phyloP scores from a whole-genome alignment of 2,113 vertebrate species.

The Hyperoodon ampullatus region DNA sequence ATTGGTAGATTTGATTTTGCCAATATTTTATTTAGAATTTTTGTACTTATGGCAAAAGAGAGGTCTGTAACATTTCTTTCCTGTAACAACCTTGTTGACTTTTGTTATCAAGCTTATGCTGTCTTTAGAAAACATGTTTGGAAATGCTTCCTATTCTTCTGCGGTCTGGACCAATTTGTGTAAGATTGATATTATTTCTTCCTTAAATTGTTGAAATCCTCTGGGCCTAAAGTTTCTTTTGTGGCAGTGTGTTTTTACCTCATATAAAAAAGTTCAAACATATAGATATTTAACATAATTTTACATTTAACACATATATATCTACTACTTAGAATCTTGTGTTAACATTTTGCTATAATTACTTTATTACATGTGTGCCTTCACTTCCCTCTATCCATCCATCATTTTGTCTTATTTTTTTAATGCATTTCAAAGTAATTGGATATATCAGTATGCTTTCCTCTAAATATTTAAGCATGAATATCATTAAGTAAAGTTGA shows the following conservation, averaged over 20 bases:
- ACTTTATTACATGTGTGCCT: not conserved
- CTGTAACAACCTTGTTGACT: not conserved
- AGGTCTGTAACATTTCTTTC: not conserved
- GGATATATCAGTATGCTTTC: not conserved
- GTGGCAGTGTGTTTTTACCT: not conserved
- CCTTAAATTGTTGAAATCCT: slow-evolving; percentile 4
- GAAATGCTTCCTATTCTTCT: not conserved
- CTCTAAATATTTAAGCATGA: slow-evolving; percentile 26
- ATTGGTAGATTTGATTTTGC: not conserved
- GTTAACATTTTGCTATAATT: slow-evolving; percentile 12
- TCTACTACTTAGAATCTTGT: not conserved
- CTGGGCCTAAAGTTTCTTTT: not conserved
- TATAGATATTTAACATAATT: not conserved
- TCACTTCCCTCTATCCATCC: not conserved
- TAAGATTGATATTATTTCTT: not conserved
- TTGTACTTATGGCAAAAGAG: not conserved
- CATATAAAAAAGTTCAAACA: not conserved
- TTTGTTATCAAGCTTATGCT: not conserved
- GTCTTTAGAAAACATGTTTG: not conserved
- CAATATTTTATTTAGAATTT: not conserved
- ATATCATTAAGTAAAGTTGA: slow-evolving; percentile 1
- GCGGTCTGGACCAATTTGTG: not conserved
- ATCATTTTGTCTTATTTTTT: not conserved
- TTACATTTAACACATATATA: not conserved
- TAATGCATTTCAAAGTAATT: not conserved